Evolutionary conservation across 2,888 invertebrate species (phyloP).

Genomic region (Buathra laborator): DNA sequence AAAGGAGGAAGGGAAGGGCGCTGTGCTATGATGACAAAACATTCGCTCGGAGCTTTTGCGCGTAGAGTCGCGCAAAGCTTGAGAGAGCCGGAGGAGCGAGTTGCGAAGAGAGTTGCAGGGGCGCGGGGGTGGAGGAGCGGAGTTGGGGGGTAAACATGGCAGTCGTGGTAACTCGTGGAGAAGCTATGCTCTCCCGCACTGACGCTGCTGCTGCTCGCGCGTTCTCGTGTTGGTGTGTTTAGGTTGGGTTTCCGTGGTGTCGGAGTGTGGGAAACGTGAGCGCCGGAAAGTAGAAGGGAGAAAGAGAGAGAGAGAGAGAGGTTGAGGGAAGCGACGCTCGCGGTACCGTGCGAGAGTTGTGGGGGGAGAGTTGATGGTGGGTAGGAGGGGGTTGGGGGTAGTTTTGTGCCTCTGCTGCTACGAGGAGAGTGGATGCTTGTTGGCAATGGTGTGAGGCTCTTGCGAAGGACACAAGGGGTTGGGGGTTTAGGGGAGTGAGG

Average conservation of each 20-base stretch:
- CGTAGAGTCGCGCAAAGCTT: slow-evolving; percentile 47
- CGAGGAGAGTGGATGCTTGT: slow-evolving; percentile 55
- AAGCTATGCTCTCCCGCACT: slow-evolving; percentile 49
- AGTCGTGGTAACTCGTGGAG: slow-evolving; percentile 46
- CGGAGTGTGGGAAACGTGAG: slow-evolving; percentile 77
- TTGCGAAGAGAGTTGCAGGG: slow-evolving; percentile 67
- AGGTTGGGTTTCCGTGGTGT: slow-evolving; percentile 63
- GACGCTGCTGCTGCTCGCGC: slow-evolving; percentile 22
- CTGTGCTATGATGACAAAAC: slow-evolving; percentile 83
- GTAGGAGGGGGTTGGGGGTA: slow-evolving; percentile 19
- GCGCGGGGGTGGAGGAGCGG: slow-evolving; percentile 72
- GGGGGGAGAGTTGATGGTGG: not conserved
- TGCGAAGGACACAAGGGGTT: slow-evolving; percentile 68
- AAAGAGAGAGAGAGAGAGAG: slow-evolving; percentile 8
- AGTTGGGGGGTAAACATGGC: slow-evolving; percentile 64
- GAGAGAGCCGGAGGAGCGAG: slow-evolving; percentile 65
- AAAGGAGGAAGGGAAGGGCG: slow-evolving; percentile 72
- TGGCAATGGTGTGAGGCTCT: slow-evolving; percentile 68
- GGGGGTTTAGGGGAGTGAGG: slow-evolving; percentile 45
- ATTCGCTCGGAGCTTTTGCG: slow-evolving; percentile 83
- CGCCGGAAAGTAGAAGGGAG: slow-evolving; percentile 78
- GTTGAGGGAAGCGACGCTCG: slow-evolving; percentile 56
- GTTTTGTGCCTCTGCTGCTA: slow-evolving; percentile 28
- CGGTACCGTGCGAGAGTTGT: slow-evolving; percentile 47
- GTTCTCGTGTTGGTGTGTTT: slow-evolving; percentile 50